Evolutionary conservation across 2,113 vertebrate species (phyloP).

Genomic region (Anoplopoma fimbria): DNA sequence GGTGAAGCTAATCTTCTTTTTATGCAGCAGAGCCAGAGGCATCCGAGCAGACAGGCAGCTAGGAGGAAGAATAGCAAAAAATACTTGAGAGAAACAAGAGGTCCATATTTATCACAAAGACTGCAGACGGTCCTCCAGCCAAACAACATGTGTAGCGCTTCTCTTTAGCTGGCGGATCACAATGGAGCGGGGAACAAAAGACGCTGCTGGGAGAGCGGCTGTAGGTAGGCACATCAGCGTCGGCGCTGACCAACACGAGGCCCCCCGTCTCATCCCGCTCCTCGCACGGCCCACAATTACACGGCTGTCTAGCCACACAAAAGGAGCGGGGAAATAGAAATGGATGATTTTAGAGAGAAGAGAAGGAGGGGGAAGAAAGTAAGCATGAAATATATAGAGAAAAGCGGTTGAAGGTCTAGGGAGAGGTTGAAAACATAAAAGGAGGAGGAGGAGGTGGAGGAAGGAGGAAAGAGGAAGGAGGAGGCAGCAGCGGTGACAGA

Average conservation of each 20-base stretch:
- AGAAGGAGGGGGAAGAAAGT: conserved; percentile 35
- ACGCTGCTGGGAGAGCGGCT: conserved; percentile 54
- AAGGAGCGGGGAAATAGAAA: conserved; percentile 71
- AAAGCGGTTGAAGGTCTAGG: conserved; percentile 71
- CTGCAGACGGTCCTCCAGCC: conserved; percentile 70
- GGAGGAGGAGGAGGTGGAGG: conserved; percentile 16
- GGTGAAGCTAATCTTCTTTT: conserved; percentile 70
- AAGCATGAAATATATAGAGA: conserved; percentile 69
- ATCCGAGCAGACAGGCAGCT: conserved; percentile 54
- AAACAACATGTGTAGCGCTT: conserved; percentile 72
- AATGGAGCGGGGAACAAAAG: conserved; percentile 69
- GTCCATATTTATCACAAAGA: conserved; percentile 80
- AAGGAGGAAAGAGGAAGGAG: conserved; percentile 44
- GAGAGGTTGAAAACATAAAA: conserved; percentile 75
- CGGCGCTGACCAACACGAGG: conserved; percentile 57
- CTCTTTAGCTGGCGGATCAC: conserved; percentile 59
- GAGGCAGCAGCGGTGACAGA: conserved; percentile 56
- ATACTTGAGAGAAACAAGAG: conserved; percentile 67
- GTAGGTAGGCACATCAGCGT: conserved; percentile 58
- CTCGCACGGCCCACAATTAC: conserved; percentile 73
- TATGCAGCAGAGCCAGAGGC: conserved; percentile 67
- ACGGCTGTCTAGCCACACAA: conserved; percentile 71
- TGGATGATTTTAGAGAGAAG: conserved; percentile 53
- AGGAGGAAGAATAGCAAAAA: conserved; percentile 61
- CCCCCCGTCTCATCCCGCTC: conserved; percentile 54